Conservation (phyloP, 1,140 invertebrate species). For the Pachypeltis micranthus region DNA sequence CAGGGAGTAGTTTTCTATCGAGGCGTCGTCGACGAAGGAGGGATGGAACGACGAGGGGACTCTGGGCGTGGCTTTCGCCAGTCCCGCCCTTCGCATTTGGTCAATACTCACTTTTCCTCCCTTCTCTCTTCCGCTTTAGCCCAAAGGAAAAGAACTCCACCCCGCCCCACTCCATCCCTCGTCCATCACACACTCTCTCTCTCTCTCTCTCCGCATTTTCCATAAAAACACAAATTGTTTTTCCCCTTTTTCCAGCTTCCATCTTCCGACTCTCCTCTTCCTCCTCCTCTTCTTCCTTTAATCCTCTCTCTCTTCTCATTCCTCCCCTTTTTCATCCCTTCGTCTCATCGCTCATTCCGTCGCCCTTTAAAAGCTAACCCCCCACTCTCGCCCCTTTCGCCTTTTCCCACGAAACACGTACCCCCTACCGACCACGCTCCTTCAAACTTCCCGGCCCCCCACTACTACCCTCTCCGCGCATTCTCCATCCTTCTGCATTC, state of each 20-base stretch:
- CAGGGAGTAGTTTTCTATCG: constrained; percentile 8
- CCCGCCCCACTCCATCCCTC: not conserved
- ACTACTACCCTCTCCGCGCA: too few species aligned
- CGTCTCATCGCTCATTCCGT: too few species aligned
- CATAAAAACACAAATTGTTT: constrained; percentile 11
- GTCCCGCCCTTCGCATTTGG: not conserved
- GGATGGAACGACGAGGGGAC: too few species aligned
- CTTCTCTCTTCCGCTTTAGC: not conserved
- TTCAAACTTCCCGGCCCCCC: too few species aligned
- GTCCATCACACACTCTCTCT: too few species aligned
- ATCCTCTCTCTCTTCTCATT: not conserved
- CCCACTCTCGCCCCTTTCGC: too few species aligned
- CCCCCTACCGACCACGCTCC: too few species aligned
- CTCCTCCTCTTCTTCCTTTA: not conserved
- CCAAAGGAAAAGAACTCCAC: not conserved
- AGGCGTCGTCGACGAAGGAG: too few species aligned
- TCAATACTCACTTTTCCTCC: not conserved
- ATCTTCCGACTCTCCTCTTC: not conserved
- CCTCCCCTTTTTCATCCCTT: not conserved
- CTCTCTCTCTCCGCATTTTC: too few species aligned
- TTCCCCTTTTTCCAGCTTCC: not conserved
- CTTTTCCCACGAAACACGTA: too few species aligned
- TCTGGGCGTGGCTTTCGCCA: not conserved
- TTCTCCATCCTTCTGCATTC: too few species aligned
- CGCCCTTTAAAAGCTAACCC: too few species aligned